Evolutionary conservation across 2,797 vertebrate genomes (phyloP).

Genomic region (Poecilia velifera): DNA sequence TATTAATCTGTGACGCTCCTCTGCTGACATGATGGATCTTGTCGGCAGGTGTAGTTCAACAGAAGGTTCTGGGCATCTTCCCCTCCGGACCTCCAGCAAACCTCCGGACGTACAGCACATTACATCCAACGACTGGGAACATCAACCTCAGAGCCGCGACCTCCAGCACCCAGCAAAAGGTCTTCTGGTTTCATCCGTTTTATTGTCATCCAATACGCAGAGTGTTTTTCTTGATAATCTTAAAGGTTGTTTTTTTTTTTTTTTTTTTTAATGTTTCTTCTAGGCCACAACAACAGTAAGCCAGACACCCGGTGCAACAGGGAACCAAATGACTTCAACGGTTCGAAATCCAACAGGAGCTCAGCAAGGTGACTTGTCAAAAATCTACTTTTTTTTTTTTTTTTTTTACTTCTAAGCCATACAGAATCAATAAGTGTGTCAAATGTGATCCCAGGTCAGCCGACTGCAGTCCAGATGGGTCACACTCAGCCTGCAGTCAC

Average conservation of each 20-base stretch:
- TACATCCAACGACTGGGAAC: conserved; percentile 93
- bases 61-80: conserved; percentile 96
- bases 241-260: not conserved
- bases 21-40: not conserved
- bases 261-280: conserved; percentile 4
- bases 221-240: not conserved
- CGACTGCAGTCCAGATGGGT: conserved; percentile 84
- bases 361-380: conserved; percentile 87
- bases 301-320: conserved; percentile 82
- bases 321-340: conserved; percentile 84
- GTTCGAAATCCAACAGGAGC: conserved; percentile 85
- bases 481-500: conserved; percentile 85
- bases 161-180: conserved; percentile 82
- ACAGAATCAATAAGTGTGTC: not conserved
- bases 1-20: not conserved
- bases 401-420: not conserved
- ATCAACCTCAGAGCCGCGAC: conserved; percentile 91
- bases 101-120: conserved; percentile 93
- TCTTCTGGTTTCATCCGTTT: conserved; percentile 19
- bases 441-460: conserved; percentile 77
- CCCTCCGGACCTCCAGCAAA: conserved; percentile 90
- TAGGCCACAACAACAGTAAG: conserved; percentile 83
- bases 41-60: conserved; percentile 89
- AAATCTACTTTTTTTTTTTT: not conserved
- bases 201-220: not conserved